A percentile compares a stretch with the other conserved stretches of the same genome.
phyloP scores from a whole-genome alignment of 1,140 invertebrate genomes.

The Belonocnema kinseyi region DNA sequence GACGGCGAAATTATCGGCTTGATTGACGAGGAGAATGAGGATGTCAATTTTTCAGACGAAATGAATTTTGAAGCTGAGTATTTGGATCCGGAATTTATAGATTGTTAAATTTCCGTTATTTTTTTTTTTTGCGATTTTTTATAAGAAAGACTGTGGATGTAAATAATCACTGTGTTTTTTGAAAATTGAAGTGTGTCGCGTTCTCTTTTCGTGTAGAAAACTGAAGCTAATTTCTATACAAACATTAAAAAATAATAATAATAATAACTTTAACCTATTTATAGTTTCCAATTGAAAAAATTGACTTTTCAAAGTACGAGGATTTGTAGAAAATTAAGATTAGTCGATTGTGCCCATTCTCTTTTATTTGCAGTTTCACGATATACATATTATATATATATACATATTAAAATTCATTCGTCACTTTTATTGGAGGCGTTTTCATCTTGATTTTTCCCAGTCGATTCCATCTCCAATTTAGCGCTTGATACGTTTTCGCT shows the following conservation, averaged over 20 bases:
- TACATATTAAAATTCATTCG: slow-evolving; percentile 30
- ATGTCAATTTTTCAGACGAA: slow-evolving; percentile 34
- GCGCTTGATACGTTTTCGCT: neutral
- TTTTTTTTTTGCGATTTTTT: slow-evolving; percentile 20
- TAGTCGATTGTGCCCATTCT: no score
- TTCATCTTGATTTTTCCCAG: no score
- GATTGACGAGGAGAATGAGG: neutral
- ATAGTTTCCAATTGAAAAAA: no score
- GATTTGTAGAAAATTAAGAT: no score
- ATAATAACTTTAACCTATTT: no score
- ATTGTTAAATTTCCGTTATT: slow-evolving; percentile 5
- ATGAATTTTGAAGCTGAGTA: slow-evolving; percentile 40
- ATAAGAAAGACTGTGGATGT: slow-evolving; percentile 25
- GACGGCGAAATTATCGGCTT: neutral
- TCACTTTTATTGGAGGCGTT: neutral
- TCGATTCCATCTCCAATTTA: neutral
- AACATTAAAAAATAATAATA: no score
- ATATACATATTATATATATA: neutral
- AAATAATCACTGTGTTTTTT: neutral
- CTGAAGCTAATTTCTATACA: no score
- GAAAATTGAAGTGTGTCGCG: no score
- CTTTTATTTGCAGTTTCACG: slow-evolving; percentile 12
- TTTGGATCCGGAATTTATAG: slow-evolving; percentile 44
- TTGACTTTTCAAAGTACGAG: no score
- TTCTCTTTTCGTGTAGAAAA: no score